A percentile compares a stretch with the other conserved stretches of the same genome.
phyloP scores from a whole-genome alignment of 2,113 vertebrate genomes.

The Microtus oregoni region DNA sequence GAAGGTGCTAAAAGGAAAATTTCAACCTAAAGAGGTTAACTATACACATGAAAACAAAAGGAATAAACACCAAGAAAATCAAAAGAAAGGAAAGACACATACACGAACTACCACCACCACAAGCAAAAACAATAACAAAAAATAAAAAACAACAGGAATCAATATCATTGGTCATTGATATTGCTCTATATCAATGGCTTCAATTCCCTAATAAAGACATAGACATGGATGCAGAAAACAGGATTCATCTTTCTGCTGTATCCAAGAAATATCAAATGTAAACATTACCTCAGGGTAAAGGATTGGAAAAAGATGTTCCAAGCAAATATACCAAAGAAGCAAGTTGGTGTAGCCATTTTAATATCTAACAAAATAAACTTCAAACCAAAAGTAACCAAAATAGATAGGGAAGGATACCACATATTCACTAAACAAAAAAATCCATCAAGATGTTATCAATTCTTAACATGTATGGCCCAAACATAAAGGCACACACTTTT shows the following conservation, averaged over 20 bases:
- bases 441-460: background rate
- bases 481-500: background rate
- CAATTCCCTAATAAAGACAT: background rate
- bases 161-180: background rate
- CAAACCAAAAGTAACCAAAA: background rate
- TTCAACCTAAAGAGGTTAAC: background rate
- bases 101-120: background rate
- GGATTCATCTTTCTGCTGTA: background rate
- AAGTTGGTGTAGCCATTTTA: background rate
- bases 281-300: background rate
- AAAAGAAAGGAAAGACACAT: background rate
- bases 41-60: background rate
- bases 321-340: background rate
- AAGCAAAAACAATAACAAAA: background rate
- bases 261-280: background rate
- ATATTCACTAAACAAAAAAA: background rate
- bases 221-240: background rate
- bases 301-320: background rate
- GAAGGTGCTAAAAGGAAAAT: background rate
- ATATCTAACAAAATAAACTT: background rate
- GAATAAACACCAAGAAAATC: background rate
- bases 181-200: background rate
- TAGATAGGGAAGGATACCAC: background rate
- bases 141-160: background rate
- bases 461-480: background rate